These are phyloP conservation scores for Aphaenogaster floridana DNA, from an alignment of 1,140 invertebrate genomes.

Conservation along the genomic window DNA sequence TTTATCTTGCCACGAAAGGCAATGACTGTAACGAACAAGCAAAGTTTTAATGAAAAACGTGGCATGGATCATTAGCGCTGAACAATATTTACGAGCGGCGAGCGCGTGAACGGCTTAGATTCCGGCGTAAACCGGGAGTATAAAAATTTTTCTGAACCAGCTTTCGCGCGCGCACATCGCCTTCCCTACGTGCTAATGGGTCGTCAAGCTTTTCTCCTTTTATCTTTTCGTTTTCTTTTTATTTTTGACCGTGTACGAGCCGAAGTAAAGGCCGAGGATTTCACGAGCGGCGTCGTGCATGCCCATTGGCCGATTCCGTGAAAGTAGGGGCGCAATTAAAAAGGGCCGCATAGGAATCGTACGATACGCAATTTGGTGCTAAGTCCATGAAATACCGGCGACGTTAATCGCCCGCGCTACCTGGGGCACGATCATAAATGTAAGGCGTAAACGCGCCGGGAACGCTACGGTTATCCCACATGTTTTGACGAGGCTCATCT, in stretches of 20 bases:
- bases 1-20: conserved; percentile 39
- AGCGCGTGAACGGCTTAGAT: conserved; percentile 50
- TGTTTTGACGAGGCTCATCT: conserved; percentile 40
- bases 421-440: conserved; percentile 56
- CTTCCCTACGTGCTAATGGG: conserved; percentile 41
- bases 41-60: conserved; percentile 52
- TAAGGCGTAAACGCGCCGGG: conserved; percentile 43
- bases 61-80: conserved; percentile 51
- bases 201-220: background rate
- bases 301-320: background rate
- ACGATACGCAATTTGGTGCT: conserved; percentile 60
- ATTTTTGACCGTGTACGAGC: background rate
- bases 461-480: conserved; percentile 43
- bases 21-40: conserved; percentile 43
- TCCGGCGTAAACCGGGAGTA: conserved; percentile 42
- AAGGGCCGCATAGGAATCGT: conserved; percentile 36
- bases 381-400: conserved; percentile 62
- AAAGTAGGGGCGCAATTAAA: conserved; percentile 55
- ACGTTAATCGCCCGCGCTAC: conserved; percentile 60
- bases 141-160: conserved; percentile 60
- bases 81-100: conserved; percentile 34
- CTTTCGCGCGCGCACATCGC: conserved; percentile 31
- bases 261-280: conserved; percentile 8
- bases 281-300: conserved; percentile 32
- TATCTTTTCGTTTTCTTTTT: background rate